Conservation (phyloP, 2,113 vertebrate species). For the Chlorocebus sabaeus region DNA sequence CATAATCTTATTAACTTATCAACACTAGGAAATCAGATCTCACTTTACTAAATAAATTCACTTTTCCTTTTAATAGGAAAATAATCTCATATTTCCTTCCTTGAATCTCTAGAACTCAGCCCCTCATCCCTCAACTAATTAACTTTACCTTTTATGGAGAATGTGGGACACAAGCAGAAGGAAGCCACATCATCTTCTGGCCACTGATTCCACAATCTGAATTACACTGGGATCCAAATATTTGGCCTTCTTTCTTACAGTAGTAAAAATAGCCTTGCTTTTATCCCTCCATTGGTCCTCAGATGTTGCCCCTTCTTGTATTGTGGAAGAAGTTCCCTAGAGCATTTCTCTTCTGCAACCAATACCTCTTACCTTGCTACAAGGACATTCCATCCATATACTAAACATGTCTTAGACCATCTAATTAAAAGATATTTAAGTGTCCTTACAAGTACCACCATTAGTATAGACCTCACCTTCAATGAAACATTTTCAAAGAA, state of each 20-base stretch:
- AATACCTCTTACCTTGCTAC: not conserved
- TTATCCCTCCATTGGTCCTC: not conserved
- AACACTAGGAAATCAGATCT: not conserved
- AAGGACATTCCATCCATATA: not conserved
- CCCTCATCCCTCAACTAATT: not conserved
- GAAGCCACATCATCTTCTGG: not conserved
- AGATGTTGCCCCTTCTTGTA: not conserved
- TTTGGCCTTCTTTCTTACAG: not conserved
- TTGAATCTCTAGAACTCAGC: not conserved
- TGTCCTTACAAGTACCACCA: not conserved
- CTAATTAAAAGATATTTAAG: not conserved
- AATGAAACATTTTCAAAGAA: not conserved
- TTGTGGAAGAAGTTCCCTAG: not conserved
- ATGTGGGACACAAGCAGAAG: not conserved
- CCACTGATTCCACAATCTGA: not conserved
- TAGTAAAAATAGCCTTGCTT: not conserved
- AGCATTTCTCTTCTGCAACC: not conserved
- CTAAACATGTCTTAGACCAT: not conserved
- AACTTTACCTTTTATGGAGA: not conserved
- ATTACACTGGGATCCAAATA: fast-evolving
- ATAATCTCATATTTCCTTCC: not conserved
- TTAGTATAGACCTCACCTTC: not conserved
- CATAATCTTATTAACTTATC: not conserved
- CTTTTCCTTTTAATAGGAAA: not conserved
- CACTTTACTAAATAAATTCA: not conserved